These are phyloP conservation scores for Alloscopus bannaensis DNA, from an alignment of 2,888 invertebrate species.

Conservation along the genomic window DNA sequence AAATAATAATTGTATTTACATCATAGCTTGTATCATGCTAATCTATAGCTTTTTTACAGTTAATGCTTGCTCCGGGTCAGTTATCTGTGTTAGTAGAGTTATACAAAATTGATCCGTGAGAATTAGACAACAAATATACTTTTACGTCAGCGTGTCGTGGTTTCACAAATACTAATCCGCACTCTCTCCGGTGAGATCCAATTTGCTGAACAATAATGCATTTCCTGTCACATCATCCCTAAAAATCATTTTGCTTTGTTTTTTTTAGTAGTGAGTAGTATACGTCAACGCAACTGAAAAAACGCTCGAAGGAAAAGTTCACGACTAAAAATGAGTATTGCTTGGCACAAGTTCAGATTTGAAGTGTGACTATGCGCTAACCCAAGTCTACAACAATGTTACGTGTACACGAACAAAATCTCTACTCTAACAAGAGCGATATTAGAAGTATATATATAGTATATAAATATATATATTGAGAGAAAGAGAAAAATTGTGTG, in stretches of 20 bases:
- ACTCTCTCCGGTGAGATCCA: too few relatives aligned
- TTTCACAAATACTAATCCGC: too few relatives aligned
- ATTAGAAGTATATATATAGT: conserved; percentile 9
- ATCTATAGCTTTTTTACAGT: conserved; percentile 27
- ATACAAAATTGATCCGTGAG: too few relatives aligned
- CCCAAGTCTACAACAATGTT: conserved; percentile 48
- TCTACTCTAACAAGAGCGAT: conserved; percentile 57
- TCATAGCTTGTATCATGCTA: conserved; percentile 1
- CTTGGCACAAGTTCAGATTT: too few relatives aligned
- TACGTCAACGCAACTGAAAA: too few relatives aligned
- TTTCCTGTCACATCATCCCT: too few relatives aligned
- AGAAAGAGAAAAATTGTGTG: conserved; percentile 39
- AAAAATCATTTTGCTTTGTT: too few relatives aligned
- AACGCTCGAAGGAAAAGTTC: too few relatives aligned
- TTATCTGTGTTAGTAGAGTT: conserved; percentile 58
- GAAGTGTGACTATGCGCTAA: conserved; percentile 41
- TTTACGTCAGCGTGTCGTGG: conserved; percentile 50
- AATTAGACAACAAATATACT: too few relatives aligned
- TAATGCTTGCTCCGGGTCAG: conserved; percentile 65
- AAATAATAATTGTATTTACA: neutral
- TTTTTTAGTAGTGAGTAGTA: too few relatives aligned
- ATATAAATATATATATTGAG: conserved; percentile 34
- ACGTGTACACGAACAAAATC: conserved; percentile 50
- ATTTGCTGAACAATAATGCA: too few relatives aligned
- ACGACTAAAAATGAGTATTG: too few relatives aligned